Percentiles rank a stretch among this genome's conserved stretches.
phyloP scores from a whole-genome alignment of 2,797 vertebrate species.

The Manis crassicaudata region DNA sequence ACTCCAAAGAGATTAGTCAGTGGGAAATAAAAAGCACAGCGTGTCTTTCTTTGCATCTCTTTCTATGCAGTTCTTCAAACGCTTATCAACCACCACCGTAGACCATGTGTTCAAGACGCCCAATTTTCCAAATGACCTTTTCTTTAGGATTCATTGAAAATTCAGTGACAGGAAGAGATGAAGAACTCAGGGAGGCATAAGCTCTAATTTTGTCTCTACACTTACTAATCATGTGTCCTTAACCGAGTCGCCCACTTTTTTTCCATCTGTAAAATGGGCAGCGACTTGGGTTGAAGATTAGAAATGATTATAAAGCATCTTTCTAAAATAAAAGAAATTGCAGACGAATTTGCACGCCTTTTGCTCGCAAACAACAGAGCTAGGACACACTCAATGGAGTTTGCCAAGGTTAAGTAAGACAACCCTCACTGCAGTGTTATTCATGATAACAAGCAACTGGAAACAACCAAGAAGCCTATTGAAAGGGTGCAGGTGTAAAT shows the following conservation, averaged over 20 bases:
- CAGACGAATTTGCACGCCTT: not conserved
- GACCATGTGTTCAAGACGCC: constrained; percentile 52
- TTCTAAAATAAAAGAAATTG: not conserved
- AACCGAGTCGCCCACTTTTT: not conserved
- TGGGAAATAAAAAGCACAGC: constrained; percentile 56
- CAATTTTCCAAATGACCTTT: constrained; percentile 64
- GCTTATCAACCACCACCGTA: constrained; percentile 38
- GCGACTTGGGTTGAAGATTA: not conserved
- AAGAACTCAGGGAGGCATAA: not conserved
- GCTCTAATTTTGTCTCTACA: not conserved
- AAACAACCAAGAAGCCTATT: not conserved
- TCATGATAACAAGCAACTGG: not conserved
- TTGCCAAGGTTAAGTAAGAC: not conserved
- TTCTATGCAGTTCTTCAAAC: constrained; percentile 69
- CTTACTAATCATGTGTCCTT: not conserved
- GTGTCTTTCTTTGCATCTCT: constrained; percentile 80
- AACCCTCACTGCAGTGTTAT: fast-evolving
- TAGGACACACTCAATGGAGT: not conserved
- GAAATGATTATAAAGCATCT: not conserved
- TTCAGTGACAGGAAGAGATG: not conserved
- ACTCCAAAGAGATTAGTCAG: constrained; percentile 78
- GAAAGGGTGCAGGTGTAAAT: not conserved
- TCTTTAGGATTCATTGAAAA: constrained; percentile 54
- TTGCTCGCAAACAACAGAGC: not conserved
- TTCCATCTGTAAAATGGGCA: constrained; percentile 27